These are phyloP conservation scores for Odontothrips loti DNA, from an alignment of 2,888 invertebrate species.

Conservation along the genomic window DNA sequence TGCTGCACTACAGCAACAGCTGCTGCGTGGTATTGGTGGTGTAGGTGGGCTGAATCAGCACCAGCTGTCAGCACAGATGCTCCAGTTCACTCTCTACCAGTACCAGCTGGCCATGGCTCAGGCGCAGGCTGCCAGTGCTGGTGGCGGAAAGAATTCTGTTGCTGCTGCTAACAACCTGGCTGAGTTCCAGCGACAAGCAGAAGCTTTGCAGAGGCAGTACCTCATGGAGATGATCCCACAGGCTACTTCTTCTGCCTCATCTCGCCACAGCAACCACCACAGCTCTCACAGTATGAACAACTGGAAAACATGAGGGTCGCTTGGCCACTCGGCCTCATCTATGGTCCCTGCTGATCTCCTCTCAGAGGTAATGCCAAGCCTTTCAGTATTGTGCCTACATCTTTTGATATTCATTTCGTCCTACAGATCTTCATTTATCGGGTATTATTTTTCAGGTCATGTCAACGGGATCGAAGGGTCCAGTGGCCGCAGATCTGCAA, in stretches of 20 bases:
- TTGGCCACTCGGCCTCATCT: slow-evolving; percentile 12
- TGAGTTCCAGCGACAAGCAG: slow-evolving; percentile 76
- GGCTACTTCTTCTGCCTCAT: slow-evolving; percentile 32
- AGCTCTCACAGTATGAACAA: slow-evolving; percentile 30
- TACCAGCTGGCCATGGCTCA: slow-evolving; percentile 68
- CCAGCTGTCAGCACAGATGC: slow-evolving; percentile 77
- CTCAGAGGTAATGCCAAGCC: not conserved
- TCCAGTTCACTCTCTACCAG: slow-evolving; percentile 82
- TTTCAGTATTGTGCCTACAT: not conserved
- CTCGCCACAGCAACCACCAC: slow-evolving; percentile 18
- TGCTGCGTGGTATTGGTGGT: slow-evolving; percentile 60
- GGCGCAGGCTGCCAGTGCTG: slow-evolving; percentile 44
- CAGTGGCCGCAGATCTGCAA: slow-evolving; percentile 73
- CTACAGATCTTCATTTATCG: not conserved
- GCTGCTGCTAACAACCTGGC: slow-evolving; percentile 56
- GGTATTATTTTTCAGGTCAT: not conserved
- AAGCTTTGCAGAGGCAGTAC: slow-evolving; percentile 89
- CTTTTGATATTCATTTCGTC: not conserved
- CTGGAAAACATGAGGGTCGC: slow-evolving; percentile 29
- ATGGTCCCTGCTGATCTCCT: not conserved
- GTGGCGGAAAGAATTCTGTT: slow-evolving; percentile 47
- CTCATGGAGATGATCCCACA: slow-evolving; percentile 91
- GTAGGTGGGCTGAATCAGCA: slow-evolving; percentile 49
- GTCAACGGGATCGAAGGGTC: not conserved
- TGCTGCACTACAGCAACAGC: slow-evolving; percentile 79